A percentile compares a stretch with the other conserved stretches of the same genome.
Conservation (phyloP, 2,888 invertebrate species). For the Chirona hameri region DNA sequence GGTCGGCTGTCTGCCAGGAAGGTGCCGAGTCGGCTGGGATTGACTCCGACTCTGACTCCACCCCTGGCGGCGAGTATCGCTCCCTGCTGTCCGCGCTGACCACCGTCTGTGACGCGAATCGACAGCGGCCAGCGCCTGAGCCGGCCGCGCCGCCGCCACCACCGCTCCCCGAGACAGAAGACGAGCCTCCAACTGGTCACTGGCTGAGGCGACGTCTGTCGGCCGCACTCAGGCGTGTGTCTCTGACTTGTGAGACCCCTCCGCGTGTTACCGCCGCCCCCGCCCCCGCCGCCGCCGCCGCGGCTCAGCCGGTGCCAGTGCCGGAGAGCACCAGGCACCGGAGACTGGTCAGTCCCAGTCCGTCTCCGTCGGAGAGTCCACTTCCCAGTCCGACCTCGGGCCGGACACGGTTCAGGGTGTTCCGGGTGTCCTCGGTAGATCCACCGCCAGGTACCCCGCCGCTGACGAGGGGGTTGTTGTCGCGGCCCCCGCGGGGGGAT, state of each 20-base stretch:
- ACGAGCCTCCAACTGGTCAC: constrained; percentile 40
- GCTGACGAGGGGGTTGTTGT: not conserved
- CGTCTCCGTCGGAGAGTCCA: constrained; percentile 39
- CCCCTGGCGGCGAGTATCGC: constrained; percentile 38
- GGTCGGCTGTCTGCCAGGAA: constrained; percentile 61
- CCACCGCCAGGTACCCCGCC: constrained; percentile 7
- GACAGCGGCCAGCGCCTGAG: constrained; percentile 55
- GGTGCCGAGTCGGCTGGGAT: constrained; percentile 24
- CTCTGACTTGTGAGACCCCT: not conserved
- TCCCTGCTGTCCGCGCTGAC: constrained; percentile 33
- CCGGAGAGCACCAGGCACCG: constrained; percentile 30
- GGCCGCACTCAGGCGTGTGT: constrained; percentile 35
- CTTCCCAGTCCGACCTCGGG: not conserved
- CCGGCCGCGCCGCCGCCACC: constrained; percentile 65
- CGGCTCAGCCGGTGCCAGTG: not conserved
- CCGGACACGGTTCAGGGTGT: not conserved
- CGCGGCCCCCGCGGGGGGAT: not conserved
- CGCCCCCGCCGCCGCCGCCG: not conserved
- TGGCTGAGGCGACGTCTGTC: constrained; percentile 39
- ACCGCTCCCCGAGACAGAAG: constrained; percentile 59
- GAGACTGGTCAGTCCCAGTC: constrained; percentile 40
- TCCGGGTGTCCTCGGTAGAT: not conserved
- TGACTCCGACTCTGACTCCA: constrained; percentile 37
- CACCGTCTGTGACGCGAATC: constrained; percentile 57
- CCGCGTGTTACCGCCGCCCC: not conserved